A percentile compares a stretch with the other conserved stretches of the same genome.
Conservation (phyloP, 2,797 vertebrate species). For the Acridotheres tristis region DNA sequence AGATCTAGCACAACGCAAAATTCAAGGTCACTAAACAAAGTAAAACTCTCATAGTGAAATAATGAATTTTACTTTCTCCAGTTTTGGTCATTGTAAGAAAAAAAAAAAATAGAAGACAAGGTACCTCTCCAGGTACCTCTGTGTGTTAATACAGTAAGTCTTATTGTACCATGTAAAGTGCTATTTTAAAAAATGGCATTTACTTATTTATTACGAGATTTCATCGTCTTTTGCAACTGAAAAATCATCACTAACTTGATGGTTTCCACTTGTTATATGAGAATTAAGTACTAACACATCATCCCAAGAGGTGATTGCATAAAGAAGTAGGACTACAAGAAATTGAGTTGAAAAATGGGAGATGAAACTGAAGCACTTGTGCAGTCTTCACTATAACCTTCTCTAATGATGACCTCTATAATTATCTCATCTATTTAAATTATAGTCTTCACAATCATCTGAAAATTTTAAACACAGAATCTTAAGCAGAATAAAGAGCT, state of each 20-base stretch:
- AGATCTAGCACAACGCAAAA: neutral
- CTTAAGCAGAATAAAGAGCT: conserved; percentile 14
- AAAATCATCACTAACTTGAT: neutral
- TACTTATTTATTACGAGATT: neutral
- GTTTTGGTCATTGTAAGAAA: neutral
- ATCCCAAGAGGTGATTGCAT: neutral
- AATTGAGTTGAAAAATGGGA: neutral
- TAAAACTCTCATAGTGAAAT: neutral
- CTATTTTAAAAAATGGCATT: neutral
- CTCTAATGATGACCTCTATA: conserved; percentile 39
- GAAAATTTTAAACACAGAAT: conserved; percentile 14
- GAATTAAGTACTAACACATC: neutral
- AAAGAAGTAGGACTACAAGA: neutral
- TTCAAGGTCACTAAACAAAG: conserved; percentile 1
- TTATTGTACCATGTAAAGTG: neutral
- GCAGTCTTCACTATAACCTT: conserved; percentile 1
- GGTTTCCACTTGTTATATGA: neutral
- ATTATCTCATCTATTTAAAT: conserved; percentile 63
- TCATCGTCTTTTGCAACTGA: neutral
- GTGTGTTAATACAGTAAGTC: neutral
- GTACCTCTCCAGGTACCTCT: neutral
- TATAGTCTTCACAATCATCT: conserved; percentile 17
- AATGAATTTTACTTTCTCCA: neutral
- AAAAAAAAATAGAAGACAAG: neutral
- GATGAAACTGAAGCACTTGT: conserved; percentile 1